Percentiles rank a stretch among this genome's conserved stretches.
These are phyloP conservation scores for Axinella damicornis DNA, from an alignment of 37 sponge, comb jelly and placozoan genomes.

Conservation along the genomic window DNA sequence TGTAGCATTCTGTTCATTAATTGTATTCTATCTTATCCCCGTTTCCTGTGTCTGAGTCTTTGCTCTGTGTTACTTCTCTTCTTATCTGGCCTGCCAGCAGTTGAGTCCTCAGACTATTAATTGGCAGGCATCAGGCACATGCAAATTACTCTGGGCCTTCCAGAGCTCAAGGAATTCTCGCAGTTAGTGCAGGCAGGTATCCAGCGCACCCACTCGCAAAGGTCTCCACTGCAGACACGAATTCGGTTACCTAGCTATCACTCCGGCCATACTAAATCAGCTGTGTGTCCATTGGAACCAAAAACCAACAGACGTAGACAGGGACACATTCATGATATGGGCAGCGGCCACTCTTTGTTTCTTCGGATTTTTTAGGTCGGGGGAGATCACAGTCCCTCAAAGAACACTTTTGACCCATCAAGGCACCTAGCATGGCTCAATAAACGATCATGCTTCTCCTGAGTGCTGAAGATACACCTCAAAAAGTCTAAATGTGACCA, in stretches of 20 bases:
- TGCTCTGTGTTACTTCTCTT: conserved; percentile 32
- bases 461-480: conserved; percentile 4
- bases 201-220: neutral
- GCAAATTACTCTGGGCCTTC: conserved; percentile 47
- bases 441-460: neutral
- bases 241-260: conserved; percentile 58
- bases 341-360: conserved; percentile 28
- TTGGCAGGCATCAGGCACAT: conserved; percentile 54
- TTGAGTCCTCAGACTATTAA: conserved; percentile 46
- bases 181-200: conserved; percentile 51
- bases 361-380: conserved; percentile 50
- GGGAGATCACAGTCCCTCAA: conserved; percentile 7
- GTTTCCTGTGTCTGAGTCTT: conserved; percentile 46
- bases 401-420: neutral
- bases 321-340: too few relatives aligned
- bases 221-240: neutral
- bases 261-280: conserved; percentile 28
- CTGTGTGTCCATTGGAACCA: neutral
- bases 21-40: conserved; percentile 29
- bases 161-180: conserved; percentile 35
- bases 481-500: conserved; percentile 52
- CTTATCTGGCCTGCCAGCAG: conserved; percentile 34
- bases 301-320: neutral
- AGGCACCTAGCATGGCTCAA: neutral
- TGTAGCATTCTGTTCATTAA: conserved; percentile 41